These are phyloP conservation scores for Ophonus ardosiacus DNA, from an alignment of 2,888 invertebrate genomes.

Conservation along the genomic window DNA sequence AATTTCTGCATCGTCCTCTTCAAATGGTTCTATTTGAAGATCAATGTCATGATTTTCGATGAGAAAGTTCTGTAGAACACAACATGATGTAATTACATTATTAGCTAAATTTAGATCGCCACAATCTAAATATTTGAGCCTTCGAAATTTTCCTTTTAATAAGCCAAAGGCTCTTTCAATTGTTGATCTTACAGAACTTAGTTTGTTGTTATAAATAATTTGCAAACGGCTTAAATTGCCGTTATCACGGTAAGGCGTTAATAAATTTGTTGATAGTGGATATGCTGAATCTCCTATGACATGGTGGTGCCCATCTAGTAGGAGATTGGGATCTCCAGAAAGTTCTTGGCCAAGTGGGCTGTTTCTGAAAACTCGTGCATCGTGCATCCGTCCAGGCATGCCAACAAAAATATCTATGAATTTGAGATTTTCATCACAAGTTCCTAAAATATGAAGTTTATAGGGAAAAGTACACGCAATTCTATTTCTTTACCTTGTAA, in stretches of 20 bases:
- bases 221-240: not conserved
- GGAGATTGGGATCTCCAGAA: not conserved
- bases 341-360: not conserved
- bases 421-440: not conserved
- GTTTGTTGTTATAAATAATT: conserved; percentile 6
- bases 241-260: conserved; percentile 20
- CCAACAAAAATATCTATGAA: conserved; percentile 16
- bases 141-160: conserved; percentile 12
- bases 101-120: not conserved
- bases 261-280: not conserved
- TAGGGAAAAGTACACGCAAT: not conserved
- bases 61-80: conserved; percentile 8
- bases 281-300: not conserved
- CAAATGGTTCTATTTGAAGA: not conserved
- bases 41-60: conserved; percentile 2
- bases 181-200: not conserved
- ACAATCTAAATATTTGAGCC: conserved; percentile 3
- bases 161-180: conserved; percentile 24
- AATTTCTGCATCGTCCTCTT: not conserved
- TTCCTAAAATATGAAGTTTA: not conserved
- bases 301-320: not conserved
- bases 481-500: not conserved
- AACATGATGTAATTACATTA: not conserved
- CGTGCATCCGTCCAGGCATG: not conserved
- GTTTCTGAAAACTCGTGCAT: conserved; percentile 6